These are phyloP conservation scores for Chiloscyllium plagiosum DNA, from an alignment of 2,113 vertebrate genomes.

Conservation along the genomic window DNA sequence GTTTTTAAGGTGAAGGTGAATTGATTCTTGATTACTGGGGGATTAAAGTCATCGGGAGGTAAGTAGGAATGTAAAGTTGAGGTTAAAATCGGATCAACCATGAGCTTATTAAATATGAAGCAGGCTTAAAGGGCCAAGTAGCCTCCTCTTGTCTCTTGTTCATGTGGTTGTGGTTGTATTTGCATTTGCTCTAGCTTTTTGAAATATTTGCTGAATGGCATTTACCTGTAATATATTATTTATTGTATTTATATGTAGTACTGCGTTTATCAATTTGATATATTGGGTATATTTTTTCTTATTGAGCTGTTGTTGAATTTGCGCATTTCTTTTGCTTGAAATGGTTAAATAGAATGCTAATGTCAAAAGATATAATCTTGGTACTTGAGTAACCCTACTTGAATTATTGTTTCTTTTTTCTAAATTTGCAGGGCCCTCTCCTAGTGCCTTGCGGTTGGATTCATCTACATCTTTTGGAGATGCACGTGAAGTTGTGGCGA, in stretches of 20 bases:
- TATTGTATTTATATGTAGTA: background rate
- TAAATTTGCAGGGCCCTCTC: conserved; percentile 75
- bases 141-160: too few species aligned
- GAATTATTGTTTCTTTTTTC: conserved; percentile 41
- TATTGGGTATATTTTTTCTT: background rate
- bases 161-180: too few species aligned
- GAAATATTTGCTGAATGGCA: background rate
- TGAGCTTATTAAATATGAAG: too few species aligned
- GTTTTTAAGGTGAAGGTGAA: too few species aligned
- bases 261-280: background rate
- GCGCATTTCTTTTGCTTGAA: background rate
- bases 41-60: too few species aligned
- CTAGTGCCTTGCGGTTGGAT: conserved; percentile 83
- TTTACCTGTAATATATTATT: background rate
- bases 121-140: too few species aligned
- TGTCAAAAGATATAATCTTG: background rate
- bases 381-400: background rate
- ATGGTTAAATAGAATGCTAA: background rate
- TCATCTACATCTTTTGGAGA: conserved; percentile 71
- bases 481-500: conserved; percentile 84
- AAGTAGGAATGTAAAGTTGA: too few species aligned
- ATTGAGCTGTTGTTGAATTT: background rate
- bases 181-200: too few species aligned
- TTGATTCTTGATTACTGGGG: too few species aligned
- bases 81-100: too few species aligned